A percentile compares a stretch with the other conserved stretches of the same genome.
These are phyloP conservation scores for Pycnonotus jocosus DNA, from an alignment of 2,113 vertebrate genomes.

Conservation along the genomic window DNA sequence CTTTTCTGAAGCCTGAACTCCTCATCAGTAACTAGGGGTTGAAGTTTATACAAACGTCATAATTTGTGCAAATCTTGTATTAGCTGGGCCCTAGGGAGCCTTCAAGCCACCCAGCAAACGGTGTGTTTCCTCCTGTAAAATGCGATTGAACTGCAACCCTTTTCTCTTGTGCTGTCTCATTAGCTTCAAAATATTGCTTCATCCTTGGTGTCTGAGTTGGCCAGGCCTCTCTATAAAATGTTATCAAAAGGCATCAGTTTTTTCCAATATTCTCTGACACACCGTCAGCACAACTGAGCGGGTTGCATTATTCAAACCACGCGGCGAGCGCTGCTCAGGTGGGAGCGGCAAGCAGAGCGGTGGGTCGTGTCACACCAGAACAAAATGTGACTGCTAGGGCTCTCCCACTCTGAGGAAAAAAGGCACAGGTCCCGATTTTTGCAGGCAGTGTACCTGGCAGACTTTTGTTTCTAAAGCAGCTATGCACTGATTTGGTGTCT, in stretches of 20 bases:
- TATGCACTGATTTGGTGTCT: fast-evolving
- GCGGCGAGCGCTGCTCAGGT: neutral
- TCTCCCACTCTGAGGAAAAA: neutral
- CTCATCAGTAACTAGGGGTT: neutral
- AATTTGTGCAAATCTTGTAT: constrained; percentile 1
- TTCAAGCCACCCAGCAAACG: neutral
- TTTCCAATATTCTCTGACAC: constrained; percentile 4
- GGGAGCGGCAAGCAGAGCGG: fast-evolving
- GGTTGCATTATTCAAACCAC: neutral
- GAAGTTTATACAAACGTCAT: neutral
- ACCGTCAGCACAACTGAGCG: neutral
- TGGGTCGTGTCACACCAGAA: neutral
- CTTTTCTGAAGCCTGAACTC: neutral
- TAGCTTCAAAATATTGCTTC: constrained; percentile 25
- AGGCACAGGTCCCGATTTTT: neutral
- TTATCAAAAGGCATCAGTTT: constrained; percentile 7
- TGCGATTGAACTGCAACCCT: constrained; percentile 6
- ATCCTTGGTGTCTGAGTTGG: neutral
- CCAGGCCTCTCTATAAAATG: neutral
- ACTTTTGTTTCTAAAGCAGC: neutral
- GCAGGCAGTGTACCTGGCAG: neutral
- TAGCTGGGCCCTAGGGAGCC: neutral
- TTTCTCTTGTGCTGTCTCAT: neutral
- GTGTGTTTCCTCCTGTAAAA: neutral
- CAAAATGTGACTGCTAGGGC: neutral